Percentiles rank a stretch among this genome's conserved stretches.
phyloP scores from a whole-genome alignment of 2,888 invertebrate genomes.

The Cenopis cana region DNA sequence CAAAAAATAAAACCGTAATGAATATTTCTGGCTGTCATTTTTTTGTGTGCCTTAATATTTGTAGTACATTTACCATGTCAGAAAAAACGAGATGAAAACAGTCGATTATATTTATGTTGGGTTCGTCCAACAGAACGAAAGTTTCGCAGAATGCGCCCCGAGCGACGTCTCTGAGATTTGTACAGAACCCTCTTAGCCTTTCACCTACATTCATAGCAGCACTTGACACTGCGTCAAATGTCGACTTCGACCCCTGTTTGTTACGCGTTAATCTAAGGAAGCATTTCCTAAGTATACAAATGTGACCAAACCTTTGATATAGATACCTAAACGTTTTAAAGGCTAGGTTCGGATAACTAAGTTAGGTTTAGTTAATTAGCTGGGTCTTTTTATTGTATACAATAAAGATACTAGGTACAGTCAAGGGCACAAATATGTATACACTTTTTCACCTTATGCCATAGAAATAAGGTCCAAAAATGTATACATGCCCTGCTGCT shows the following conservation, averaged over 20 bases:
- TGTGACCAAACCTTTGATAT: not conserved
- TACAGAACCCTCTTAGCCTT: constrained; percentile 62
- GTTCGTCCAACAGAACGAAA: constrained; percentile 51
- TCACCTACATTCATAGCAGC: constrained; percentile 63
- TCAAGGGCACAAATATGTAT: too few species aligned
- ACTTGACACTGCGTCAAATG: constrained; percentile 65
- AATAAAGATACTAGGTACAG: too few species aligned
- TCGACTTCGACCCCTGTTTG: constrained; percentile 56
- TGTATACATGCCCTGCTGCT: too few species aligned
- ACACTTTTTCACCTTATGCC: too few species aligned
- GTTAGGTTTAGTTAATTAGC: too few species aligned
- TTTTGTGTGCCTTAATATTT: not conserved
- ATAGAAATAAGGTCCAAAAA: too few species aligned
- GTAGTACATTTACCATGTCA: not conserved
- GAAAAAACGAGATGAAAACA: not conserved
- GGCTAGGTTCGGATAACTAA: too few species aligned
- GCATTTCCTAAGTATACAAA: not conserved
- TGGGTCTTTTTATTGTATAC: too few species aligned
- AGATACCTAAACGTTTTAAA: not conserved
- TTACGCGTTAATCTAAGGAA: constrained; percentile 41
- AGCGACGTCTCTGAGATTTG: constrained; percentile 63
- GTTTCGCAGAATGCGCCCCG: constrained; percentile 60
- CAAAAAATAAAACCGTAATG: too few species aligned
- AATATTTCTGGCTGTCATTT: too few species aligned
- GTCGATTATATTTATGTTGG: constrained; percentile 35